A percentile compares a stretch with the other conserved stretches of the same genome.
These are phyloP conservation scores for Sclerodermus sp. DNA, from an alignment of 2,888 invertebrate genomes.

Conservation along the genomic window DNA sequence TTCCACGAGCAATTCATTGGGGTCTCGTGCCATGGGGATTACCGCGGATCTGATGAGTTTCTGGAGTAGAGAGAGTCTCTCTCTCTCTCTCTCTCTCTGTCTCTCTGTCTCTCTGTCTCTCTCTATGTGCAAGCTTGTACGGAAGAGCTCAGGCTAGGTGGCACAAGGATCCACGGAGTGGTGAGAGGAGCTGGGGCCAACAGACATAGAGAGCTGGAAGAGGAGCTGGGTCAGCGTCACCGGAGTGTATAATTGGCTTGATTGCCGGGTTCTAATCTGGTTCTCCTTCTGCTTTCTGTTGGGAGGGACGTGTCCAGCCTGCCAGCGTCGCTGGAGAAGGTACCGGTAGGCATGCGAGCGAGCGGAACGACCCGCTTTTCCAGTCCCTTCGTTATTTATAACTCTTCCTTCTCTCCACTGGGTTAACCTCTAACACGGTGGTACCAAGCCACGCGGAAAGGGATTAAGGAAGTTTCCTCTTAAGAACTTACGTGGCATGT, in stretches of 20 bases:
- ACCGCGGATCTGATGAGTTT: constrained; percentile 54
- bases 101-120: too few species aligned
- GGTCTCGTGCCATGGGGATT: constrained; percentile 48
- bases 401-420: constrained; percentile 15
- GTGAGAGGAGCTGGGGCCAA: constrained; percentile 26
- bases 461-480: constrained; percentile 13
- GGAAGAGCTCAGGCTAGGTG: constrained; percentile 20
- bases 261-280: constrained; percentile 56
- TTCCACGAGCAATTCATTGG: constrained; percentile 49
- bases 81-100: too few species aligned
- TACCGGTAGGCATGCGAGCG: constrained; percentile 27
- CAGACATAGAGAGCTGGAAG: constrained; percentile 34
- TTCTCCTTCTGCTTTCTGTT: constrained; percentile 45
- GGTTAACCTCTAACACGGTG: constrained; percentile 13
- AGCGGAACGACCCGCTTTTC: constrained; percentile 25
- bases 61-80: constrained; percentile 40
- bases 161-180: constrained; percentile 27
- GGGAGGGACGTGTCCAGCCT: constrained; percentile 33
- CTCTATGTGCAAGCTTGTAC: constrained; percentile 21
- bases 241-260: constrained; percentile 57
- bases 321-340: constrained; percentile 17
- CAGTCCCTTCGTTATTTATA: constrained; percentile 39
- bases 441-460: constrained; percentile 23
- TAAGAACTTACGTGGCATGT: constrained; percentile 11
- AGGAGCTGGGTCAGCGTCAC: constrained; percentile 53